phyloP scores from a whole-genome alignment of 2,888 invertebrate genomes.

The Cerastoderma edule region DNA sequence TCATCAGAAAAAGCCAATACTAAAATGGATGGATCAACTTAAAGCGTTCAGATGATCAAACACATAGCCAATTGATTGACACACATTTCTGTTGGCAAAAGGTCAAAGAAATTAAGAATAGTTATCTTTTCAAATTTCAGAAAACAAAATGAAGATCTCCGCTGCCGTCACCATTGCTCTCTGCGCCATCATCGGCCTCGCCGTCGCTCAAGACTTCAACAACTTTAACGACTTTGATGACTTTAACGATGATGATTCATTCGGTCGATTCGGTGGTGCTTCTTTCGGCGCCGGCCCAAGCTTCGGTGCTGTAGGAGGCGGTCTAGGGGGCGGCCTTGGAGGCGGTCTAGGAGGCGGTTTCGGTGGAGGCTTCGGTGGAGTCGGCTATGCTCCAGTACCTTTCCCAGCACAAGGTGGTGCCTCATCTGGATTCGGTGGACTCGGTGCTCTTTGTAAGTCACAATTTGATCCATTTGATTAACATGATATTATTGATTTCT shows the following conservation, averaged over 20 bases:
- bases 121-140: no score
- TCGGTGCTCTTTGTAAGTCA: slow-evolving; percentile 11
- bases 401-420: background rate
- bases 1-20: no score
- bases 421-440: slow-evolving; percentile 6
- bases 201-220: slow-evolving; percentile 11
- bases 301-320: background rate
- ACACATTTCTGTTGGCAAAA: no score
- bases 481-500: no score
- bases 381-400: background rate
- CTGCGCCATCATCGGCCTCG: slow-evolving; percentile 14
- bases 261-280: background rate
- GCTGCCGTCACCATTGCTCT: slow-evolving; percentile 18
- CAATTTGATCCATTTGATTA: no score
- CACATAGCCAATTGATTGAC: no score
- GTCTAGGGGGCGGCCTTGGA: no score
- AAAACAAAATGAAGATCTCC: slow-evolving; percentile 19
- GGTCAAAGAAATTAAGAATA: no score
- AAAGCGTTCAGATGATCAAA: no score
- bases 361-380: background rate
- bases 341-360: no score
- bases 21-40: no score
- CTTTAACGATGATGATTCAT: slow-evolving; percentile 4
- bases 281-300: background rate
- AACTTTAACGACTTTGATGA: slow-evolving; percentile 10